These are phyloP conservation scores for Colius striatus DNA, from an alignment of 2,113 vertebrate genomes.

Conservation along the genomic window DNA sequence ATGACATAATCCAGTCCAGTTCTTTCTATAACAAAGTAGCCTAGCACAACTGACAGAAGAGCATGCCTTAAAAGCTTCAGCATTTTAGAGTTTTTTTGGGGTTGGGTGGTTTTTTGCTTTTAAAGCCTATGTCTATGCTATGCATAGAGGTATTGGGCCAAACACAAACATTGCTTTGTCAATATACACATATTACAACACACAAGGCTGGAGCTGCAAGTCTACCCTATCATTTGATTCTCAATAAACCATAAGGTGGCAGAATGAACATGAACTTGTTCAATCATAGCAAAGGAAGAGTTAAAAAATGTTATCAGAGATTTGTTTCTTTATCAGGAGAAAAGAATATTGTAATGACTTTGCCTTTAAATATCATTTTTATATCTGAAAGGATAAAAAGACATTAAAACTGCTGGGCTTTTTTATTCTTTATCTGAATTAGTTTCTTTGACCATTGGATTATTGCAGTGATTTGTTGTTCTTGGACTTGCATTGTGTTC, in stretches of 20 bases:
- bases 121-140: background rate
- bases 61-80: background rate
- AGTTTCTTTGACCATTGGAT: background rate
- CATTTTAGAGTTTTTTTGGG: background rate
- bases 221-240: background rate
- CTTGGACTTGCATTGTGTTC: background rate
- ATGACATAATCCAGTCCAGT: background rate
- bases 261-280: background rate
- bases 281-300: background rate
- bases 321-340: background rate
- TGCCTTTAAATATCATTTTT: background rate
- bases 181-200: background rate
- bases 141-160: background rate
- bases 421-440: background rate
- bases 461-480: background rate
- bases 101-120: background rate
- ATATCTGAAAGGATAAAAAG: background rate
- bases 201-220: background rate
- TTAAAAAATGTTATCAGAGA: background rate
- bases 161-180: background rate
- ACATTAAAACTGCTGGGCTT: background rate
- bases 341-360: background rate
- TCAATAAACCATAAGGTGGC: background rate
- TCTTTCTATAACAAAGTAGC: background rate
- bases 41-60: background rate